A percentile compares a stretch with the other conserved stretches of the same genome.
Conservation (phyloP, 2,888 invertebrate genomes). For the Sturmia bella region DNA sequence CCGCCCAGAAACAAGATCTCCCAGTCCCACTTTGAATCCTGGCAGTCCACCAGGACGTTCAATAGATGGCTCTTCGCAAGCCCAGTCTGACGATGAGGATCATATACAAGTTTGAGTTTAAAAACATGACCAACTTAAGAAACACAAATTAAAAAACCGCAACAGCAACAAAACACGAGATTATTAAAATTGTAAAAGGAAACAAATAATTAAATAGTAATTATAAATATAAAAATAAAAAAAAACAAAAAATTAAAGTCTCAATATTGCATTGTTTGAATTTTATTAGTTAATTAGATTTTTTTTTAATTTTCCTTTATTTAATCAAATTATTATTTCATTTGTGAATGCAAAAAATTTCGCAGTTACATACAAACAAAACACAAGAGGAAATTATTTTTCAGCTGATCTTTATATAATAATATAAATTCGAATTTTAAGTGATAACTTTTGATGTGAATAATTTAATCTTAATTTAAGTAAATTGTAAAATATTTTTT, state of each 20-base stretch:
- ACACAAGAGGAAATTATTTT: constrained; percentile 10
- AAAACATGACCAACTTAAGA: constrained; percentile 13
- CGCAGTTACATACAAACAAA: constrained; percentile 7
- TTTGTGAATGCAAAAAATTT: constrained; percentile 10
- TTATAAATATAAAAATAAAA: too few species aligned
- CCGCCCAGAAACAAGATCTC: constrained; percentile 73
- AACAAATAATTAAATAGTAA: constrained; percentile 30
- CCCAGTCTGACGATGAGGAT: constrained; percentile 81
- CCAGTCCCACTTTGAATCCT: constrained; percentile 82
- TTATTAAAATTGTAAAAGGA: constrained; percentile 24
- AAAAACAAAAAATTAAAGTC: constrained; percentile 42
- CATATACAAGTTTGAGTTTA: constrained; percentile 81
- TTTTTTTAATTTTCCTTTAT: constrained; percentile 26
- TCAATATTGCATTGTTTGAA: constrained; percentile 41
- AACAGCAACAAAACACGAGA: constrained; percentile 22
- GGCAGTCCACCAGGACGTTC: constrained; percentile 82
- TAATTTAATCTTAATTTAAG: constrained; percentile 31
- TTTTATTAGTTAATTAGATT: constrained; percentile 46
- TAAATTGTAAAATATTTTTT: constrained; percentile 54
- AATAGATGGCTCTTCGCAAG: constrained; percentile 79
- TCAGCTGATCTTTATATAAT: neutral
- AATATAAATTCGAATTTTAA: constrained; percentile 18
- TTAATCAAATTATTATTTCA: constrained; percentile 6
- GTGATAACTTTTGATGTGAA: constrained; percentile 17
- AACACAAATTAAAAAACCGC: constrained; percentile 23